Conservation (phyloP, 2,797 vertebrate genomes). For the Cynodonichthys magdalenae region DNA sequence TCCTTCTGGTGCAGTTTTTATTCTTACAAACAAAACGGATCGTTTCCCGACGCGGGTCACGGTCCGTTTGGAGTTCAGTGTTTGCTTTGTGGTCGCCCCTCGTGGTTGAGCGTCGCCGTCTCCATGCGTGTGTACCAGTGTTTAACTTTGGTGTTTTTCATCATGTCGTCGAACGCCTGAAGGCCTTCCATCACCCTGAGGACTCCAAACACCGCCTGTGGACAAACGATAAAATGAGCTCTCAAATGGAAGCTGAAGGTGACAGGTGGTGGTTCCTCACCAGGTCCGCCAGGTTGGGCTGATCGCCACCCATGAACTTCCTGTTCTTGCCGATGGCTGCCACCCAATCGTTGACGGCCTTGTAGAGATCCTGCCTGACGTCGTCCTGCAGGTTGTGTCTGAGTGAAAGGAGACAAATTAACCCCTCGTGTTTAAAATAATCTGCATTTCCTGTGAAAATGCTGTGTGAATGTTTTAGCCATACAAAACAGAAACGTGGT, state of each 20-base stretch:
- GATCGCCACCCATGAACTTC: conserved; percentile 91
- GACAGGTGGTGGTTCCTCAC: no score
- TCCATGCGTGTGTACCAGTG: conserved; percentile 91
- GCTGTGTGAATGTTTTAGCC: no score
- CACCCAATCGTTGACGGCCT: conserved; percentile 92
- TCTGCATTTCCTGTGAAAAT: no score
- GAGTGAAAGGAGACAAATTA: not conserved
- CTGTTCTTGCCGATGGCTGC: conserved; percentile 89
- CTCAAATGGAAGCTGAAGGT: no score
- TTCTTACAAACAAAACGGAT: not conserved
- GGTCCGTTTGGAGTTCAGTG: not conserved
- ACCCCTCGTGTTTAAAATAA: not conserved
- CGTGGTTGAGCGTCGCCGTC: conserved; percentile 72
- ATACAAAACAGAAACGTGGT: no score
- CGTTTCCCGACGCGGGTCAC: not conserved
- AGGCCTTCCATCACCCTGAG: conserved; percentile 95
- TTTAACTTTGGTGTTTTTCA: conserved; percentile 89
- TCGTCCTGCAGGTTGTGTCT: conserved; percentile 91
- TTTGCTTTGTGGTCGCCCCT: conserved; percentile 28
- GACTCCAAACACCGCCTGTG: conserved; percentile 92
- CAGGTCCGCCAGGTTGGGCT: conserved; percentile 95
- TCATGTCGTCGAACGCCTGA: conserved; percentile 93
- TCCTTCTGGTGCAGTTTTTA: not conserved
- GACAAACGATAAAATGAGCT: not conserved
- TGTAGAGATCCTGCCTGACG: conserved; percentile 92